Evolutionary conservation across 2,888 invertebrate genomes (phyloP).

Genomic region (Lasioglossum lativentre): DNA sequence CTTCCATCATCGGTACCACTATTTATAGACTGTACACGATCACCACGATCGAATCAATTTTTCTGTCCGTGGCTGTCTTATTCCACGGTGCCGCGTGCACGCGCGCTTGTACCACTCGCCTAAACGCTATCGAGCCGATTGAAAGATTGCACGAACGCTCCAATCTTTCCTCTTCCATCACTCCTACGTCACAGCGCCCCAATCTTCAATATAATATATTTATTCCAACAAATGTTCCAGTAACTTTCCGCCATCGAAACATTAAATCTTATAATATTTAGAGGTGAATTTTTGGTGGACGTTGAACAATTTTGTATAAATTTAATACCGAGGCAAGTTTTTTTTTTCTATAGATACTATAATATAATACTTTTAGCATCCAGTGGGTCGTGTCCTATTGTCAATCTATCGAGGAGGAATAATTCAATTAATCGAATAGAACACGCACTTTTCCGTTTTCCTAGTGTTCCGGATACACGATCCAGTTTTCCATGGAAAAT

Average conservation of each 20-base stretch:
- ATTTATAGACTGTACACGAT: constrained; percentile 80
- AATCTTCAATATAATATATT: neutral
- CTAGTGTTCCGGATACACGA: neutral
- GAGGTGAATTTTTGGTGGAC: no score
- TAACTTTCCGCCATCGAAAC: neutral
- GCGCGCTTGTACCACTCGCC: constrained; percentile 12
- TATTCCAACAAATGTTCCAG: neutral
- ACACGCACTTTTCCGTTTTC: neutral
- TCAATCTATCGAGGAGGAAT: no score
- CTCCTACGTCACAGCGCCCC: neutral
- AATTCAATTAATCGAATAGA: neutral
- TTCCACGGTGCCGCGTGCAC: constrained; percentile 50
- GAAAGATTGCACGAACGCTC: constrained; percentile 72
- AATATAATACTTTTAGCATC: neutral
- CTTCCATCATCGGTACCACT: constrained; percentile 83
- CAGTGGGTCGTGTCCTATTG: no score
- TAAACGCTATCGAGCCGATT: constrained; percentile 70
- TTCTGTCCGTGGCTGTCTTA: constrained; percentile 66
- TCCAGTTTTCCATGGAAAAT: neutral
- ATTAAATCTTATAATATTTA: no score
- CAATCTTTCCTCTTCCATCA: neutral
- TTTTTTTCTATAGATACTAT: no score
- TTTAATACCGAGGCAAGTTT: no score
- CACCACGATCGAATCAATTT: constrained; percentile 82
- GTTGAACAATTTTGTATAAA: no score